These are phyloP conservation scores for Panonychus citri DNA, from an alignment of 1,140 invertebrate species.

Conservation along the genomic window DNA sequence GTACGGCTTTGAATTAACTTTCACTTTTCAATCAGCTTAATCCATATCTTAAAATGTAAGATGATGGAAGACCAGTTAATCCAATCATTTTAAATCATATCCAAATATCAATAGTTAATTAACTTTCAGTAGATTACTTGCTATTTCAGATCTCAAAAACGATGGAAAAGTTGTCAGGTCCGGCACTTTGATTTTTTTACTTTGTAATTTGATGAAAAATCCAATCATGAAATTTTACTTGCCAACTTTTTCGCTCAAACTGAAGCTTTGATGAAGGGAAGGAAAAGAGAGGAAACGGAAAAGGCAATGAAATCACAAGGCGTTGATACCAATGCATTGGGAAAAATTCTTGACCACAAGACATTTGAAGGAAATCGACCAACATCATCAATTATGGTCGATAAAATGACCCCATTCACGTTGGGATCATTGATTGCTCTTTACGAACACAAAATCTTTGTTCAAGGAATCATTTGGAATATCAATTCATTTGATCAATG, in stretches of 20 bases:
- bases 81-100: too few species aligned
- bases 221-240: constrained; percentile 63
- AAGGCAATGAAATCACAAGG: constrained; percentile 47
- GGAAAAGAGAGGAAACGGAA: constrained; percentile 47
- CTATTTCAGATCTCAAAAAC: too few species aligned
- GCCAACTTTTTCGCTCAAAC: constrained; percentile 98
- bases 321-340: constrained; percentile 34
- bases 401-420: constrained; percentile 74
- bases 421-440: constrained; percentile 90
- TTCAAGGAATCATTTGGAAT: constrained; percentile 94
- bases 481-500: constrained; percentile 99
- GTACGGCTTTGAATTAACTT: too few species aligned
- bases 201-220: too few species aligned
- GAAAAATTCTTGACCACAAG: constrained; percentile 75
- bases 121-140: too few species aligned
- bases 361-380: constrained; percentile 90
- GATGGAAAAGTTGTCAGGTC: too few species aligned
- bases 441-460: constrained; percentile 98
- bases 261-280: constrained; percentile 84
- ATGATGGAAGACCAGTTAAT: too few species aligned
- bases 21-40: too few species aligned
- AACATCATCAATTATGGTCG: constrained; percentile 89
- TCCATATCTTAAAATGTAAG: too few species aligned
- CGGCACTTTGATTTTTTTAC: too few species aligned
- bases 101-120: too few species aligned